Percentiles rank a stretch among this genome's conserved stretches.
Evolutionary conservation across 2,797 vertebrate genomes (phyloP).

Genomic region (Petrocephalus schoutedeni): DNA sequence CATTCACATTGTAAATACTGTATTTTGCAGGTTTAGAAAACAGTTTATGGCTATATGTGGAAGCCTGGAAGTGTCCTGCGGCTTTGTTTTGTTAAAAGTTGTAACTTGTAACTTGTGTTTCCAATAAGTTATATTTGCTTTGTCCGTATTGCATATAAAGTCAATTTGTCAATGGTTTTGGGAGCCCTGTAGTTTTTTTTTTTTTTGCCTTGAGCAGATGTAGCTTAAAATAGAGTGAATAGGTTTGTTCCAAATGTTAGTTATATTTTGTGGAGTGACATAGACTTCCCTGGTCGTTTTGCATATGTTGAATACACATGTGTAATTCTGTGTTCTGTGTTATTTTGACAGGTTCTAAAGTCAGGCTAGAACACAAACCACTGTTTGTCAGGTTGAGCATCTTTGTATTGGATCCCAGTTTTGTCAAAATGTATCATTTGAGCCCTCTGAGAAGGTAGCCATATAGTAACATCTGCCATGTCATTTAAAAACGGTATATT

Average conservation of each 20-base stretch:
- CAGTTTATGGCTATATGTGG: background rate
- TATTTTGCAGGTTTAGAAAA: background rate
- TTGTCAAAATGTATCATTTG: slow-evolving; percentile 26
- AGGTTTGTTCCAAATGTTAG: background rate
- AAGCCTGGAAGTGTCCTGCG: background rate
- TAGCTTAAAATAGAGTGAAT: slow-evolving; percentile 8
- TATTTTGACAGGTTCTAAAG: slow-evolving; percentile 9
- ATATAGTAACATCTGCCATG: background rate
- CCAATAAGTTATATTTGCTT: background rate
- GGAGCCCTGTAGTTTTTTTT: background rate
- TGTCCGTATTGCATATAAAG: background rate
- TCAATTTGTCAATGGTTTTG: background rate
- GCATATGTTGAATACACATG: background rate
- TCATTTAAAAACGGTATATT: background rate
- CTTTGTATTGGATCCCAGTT: slow-evolving; percentile 18
- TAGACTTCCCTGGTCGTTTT: background rate
- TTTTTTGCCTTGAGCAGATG: background rate
- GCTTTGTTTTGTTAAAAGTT: background rate
- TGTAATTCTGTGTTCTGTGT: background rate
- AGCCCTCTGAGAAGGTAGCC: background rate
- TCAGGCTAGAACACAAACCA: background rate
- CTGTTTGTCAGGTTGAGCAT: background rate
- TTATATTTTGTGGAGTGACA: background rate
- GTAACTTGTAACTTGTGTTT: background rate
- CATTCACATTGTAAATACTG: background rate